A percentile compares a stretch with the other conserved stretches of the same genome.
phyloP scores from a whole-genome alignment of 2,888 invertebrate species.

The Glaucopsyche alexis region DNA sequence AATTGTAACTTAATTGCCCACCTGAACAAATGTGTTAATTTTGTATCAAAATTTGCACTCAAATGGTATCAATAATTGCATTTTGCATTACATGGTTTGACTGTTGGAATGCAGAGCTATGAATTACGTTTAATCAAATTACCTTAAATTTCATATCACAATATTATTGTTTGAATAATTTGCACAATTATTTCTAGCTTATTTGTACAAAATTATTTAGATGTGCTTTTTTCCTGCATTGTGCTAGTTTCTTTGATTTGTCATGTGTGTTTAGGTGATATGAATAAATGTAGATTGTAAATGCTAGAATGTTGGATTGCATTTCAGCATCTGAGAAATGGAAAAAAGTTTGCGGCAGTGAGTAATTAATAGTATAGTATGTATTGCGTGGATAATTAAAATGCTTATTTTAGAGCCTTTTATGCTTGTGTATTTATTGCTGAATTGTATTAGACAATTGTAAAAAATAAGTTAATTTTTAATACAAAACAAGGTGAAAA shows the following conservation, averaged over 20 bases:
- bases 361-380: constrained; percentile 63
- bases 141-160: constrained; percentile 19
- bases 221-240: constrained; percentile 38
- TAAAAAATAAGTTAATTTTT: neutral
- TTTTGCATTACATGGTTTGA: constrained; percentile 39
- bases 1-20: constrained; percentile 45
- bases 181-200: constrained; percentile 31
- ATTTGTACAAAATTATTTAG: constrained; percentile 32
- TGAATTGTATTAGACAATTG: constrained; percentile 14
- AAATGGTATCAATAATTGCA: constrained; percentile 32
- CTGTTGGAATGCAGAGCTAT: neutral
- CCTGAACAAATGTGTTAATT: neutral
- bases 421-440: constrained; percentile 35
- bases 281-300: constrained; percentile 53
- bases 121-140: neutral
- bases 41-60: constrained; percentile 38
- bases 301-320: constrained; percentile 73
- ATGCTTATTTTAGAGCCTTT: constrained; percentile 49
- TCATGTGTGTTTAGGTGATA: constrained; percentile 44
- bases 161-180: constrained; percentile 27
- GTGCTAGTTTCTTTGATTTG: constrained; percentile 34
- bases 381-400: constrained; percentile 53
- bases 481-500: constrained; percentile 8
- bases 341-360: constrained; percentile 78
- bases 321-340: constrained; percentile 78